Evolutionary conservation across 2,113 vertebrate species (phyloP), one percentile per base, ranked within the genome.

Genomic region (Natator depressus): DNA sequence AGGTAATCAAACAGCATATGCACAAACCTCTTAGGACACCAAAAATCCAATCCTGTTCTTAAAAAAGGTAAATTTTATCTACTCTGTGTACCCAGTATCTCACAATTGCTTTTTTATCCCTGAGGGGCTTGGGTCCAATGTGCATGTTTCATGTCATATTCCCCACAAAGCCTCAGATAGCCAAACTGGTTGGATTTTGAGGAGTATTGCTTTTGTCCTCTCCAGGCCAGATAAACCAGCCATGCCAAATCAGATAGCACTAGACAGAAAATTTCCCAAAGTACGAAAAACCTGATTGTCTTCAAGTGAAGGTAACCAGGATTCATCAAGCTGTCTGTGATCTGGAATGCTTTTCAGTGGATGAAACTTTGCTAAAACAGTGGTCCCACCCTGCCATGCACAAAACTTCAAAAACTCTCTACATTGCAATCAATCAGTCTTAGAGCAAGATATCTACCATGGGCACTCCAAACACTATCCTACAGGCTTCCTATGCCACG

Each of bases 401-500:
- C n/a, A 89, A 50, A 88, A 92, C 89, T 95, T 88, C 31, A 96
- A 76, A 88, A 90, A 20, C 88, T 96, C 86, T 83, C 85, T 94
- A 84, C 83, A 87, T 62, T 91, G 59, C 0, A 0, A 82, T 49
- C 91, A 94, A 97, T 95, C 91, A 89, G 86, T 27, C 81, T 91
- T 91, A 0, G 8, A 85, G 89, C 89, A 85, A 92, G 93, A 38
- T 89, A 88, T 35, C 88, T 92, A 46, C 87, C 25, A 65, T 82
- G 65, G 92, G 2, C 54, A 90, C 24, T 94, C 93, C 93, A 89
- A 89, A 76, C 93, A 95, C 90, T 92, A 93, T 93, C 86, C 82
- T 83, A 69, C 72, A 93, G 88, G 82, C 91, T 82, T 95, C 90
- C 94, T 94, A 94, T 94, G 89, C 93, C 95, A 89, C 84, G 85